Base-by-base conservation (phyloP, 92 coral and sea anemone genomes). In the Epizoanthus stellaris region DNA sequence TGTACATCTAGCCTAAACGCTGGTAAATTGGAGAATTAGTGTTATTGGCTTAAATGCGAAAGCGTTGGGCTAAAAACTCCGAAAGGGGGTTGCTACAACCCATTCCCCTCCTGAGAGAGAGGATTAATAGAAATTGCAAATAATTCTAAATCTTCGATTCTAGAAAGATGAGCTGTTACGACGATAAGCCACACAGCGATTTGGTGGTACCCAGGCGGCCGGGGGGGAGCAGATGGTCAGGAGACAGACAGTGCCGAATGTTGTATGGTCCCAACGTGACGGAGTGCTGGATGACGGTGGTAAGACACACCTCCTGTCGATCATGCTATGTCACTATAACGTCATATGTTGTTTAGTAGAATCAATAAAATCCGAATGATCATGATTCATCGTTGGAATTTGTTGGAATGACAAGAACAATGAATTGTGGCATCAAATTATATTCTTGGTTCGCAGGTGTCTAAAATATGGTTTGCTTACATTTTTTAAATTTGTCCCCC, bases 241-340 rank as follows among this genome's bases (percentile, higher is more conserved):
- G 81, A 17, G 87, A 90, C 70, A 77, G 85, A 45, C 98, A 96
- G 75, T 94, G 98, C 40, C 86, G 90, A 73, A 40, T 94, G 30
- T 77, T 88, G 62, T 76, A 92, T 63, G 98, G 98, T 10, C 30
- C 66, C 0, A 81, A 85, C 43, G 91, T 86, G 58, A 47, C 45
- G 1, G 88, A 80, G 14, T 96, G 98, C 67, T 89, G 93, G 14
- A 85, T 94, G 20, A 76, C 84, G 2, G 86, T 62, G 93, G 98
- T 96, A 79, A 76, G 91, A 56, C 66, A n/a, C 36, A 0, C 30
- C 2, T 19, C 25, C 25, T 30, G 40, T 23, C 25, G 34, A 20
- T 19, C 61, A 30, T 16, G 21, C 34, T 36, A 14, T 14, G 19
- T 6, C 14, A 38, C 63, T n/a, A 16, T 21, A 25, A 56, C 11